Base-by-base conservation (phyloP, 2,113 vertebrate genomes). In the Percina caprodes region DNA sequence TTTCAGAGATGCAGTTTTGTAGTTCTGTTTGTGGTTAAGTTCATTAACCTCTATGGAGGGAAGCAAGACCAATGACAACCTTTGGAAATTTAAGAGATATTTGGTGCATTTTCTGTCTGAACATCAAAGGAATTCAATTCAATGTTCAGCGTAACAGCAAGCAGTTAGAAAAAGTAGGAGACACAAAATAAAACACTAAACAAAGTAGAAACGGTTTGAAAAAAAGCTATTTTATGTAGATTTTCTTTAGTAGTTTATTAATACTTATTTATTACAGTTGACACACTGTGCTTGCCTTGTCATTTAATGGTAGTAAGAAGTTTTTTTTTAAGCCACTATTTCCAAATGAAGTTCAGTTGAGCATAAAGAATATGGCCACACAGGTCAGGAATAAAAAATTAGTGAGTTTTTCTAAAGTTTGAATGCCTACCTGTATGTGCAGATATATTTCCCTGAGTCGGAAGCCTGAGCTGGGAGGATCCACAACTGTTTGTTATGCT, bases 401-500 rank as follows among this genome's bases (percentile, higher is more conserved):
- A 39, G 35, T 8, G 35, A 39, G 39, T 39, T 39, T 39, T 39
- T 39, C 10, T 8, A 39, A 39, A 39, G 45, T 52, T 9, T 33
- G 18, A 10, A 24, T 1, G 58, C n/a, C 14, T 26, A 95, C 95
- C 97, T 97, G 91, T 92, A 83, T 0, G 92, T 95, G 83, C 97
- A 98, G 79, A 91, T 78, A 52, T 98, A 99, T 14, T 93, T 75
- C 48, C 96, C 98, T 0, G 97, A 96, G 90, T 99, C 97, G 0
- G 91, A 94, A 9, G 66, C 52, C 77, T 39, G 72, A 39, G 92
- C 95, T 12, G 97, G 97, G 69, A 98, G 91, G 79, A 99, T 90
- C 97, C 96, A 97, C 59, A 99, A 86, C 9, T 87, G 51, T 0
- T 89, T 75, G 3, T 79, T 79, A 35, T 81, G 76, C 59, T 86